Evolutionary conservation across 2,888 invertebrate genomes (phyloP), one percentile per base, ranked within the genome.

Genomic region (Phlogophora meticulosa): DNA sequence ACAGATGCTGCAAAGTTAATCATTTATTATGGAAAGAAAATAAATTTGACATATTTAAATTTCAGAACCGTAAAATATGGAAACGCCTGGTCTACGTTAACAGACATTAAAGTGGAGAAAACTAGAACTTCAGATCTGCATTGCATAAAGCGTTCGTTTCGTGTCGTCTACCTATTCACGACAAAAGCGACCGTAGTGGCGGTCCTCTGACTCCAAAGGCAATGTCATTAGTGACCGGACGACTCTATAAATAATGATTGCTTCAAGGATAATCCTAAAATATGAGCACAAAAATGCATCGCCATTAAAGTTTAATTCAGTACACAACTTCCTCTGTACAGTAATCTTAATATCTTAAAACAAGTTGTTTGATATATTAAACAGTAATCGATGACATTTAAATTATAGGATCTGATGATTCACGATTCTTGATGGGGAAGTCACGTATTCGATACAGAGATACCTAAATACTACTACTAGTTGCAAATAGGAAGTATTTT

Each of bases 281-380:
- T 69, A 68, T 64, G 46, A 59, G 45, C 34, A 55, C 32, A 63
- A 73, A 77, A 81, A 73, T 76, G 45, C 68, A 70, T 38, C 22
- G 36, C 61, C 61, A 80, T 81, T 72, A 76, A 65, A 80, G 43
- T 55, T 68, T 71, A 66, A 81, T 76, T 76, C 42, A 49, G 72
- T 52, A 51, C 80, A 81, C 65, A 67, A 79, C 70, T 81, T 81
- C 81, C 81, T 72, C 45, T 56, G 58, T n/a, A 20, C 17, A 53
- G 56, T 59, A 60, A 64, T 67, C 40, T 66, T 56, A 65, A 71
- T 65, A 60, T 52, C 42, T 67, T 49, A 42, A 70, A 58, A 65
- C 46, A 49, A 52, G 49, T 49, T 55, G 34, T 61, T 52, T 48
- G 57, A 49, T 60, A 49, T 78, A 75, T 80, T 66, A 73, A 68